phyloP scores from a whole-genome alignment of 2,797 vertebrate species.

The Macropodus opercularis region DNA sequence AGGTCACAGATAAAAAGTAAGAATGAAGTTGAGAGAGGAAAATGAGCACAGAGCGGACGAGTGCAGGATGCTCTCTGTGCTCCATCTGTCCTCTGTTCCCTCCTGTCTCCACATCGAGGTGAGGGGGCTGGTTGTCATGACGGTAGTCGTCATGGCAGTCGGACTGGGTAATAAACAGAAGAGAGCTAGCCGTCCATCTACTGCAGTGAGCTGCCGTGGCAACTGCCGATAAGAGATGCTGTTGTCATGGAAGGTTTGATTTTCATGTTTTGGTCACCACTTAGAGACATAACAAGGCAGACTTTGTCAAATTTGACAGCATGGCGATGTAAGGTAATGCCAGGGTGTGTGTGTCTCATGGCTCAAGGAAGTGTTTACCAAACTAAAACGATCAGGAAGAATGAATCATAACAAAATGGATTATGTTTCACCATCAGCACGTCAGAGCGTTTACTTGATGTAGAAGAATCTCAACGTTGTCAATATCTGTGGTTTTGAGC shows the following conservation, averaged over 20 bases:
- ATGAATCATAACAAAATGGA: neutral
- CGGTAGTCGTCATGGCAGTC: slow-evolving; percentile 75
- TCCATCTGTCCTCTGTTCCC: slow-evolving; percentile 45
- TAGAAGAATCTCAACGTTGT: too few relatives aligned
- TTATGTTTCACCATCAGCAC: neutral
- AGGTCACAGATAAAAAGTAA: slow-evolving; percentile 37
- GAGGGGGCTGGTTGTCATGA: slow-evolving; percentile 75
- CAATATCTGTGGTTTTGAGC: too few relatives aligned
- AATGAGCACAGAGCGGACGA: slow-evolving; percentile 13
- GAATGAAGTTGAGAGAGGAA: neutral
- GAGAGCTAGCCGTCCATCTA: slow-evolving; percentile 30
- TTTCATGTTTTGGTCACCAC: neutral
- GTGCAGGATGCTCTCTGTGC: slow-evolving; percentile 56
- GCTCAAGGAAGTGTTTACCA: neutral
- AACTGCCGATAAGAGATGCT: slow-evolving; percentile 24
- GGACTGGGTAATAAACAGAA: slow-evolving; percentile 67
- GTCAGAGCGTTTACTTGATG: too few relatives aligned
- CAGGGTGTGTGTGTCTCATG: neutral
- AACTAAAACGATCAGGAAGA: neutral
- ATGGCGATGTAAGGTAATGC: neutral
- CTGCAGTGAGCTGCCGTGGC: slow-evolving; percentile 9
- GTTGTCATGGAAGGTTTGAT: slow-evolving; percentile 8
- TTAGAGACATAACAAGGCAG: neutral
- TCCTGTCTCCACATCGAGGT: slow-evolving; percentile 49
- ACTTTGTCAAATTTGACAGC: neutral